Conservation (phyloP, 2,113 vertebrate species). For the Garra rufa region DNA sequence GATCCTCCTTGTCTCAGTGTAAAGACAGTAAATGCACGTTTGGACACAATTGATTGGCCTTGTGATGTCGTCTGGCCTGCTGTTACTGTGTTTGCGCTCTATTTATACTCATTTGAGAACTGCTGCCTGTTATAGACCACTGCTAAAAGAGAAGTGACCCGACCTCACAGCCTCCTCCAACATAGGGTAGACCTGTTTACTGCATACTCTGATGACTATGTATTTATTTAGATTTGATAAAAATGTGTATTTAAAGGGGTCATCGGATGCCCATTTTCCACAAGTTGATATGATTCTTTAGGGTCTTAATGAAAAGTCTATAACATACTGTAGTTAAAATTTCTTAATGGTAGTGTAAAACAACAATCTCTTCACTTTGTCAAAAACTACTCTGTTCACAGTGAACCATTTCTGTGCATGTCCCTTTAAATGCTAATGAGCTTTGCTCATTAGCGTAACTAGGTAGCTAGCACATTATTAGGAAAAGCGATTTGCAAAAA, state of each 20-base stretch:
- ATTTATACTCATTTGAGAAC: slow-evolving; percentile 71
- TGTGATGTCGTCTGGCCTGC: slow-evolving; percentile 44
- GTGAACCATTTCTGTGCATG: too few relatives aligned
- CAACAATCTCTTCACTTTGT: too few relatives aligned
- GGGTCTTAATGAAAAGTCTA: too few relatives aligned
- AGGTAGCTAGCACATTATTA: too few relatives aligned
- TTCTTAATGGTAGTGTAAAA: too few relatives aligned
- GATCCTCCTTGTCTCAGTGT: not conserved
- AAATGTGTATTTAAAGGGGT: not conserved
- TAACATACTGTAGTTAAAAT: too few relatives aligned
- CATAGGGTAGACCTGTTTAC: not conserved
- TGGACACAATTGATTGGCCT: not conserved
- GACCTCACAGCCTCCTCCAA: not conserved
- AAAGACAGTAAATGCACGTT: not conserved
- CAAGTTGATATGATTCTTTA: too few relatives aligned
- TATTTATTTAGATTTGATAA: not conserved
- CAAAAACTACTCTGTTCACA: too few relatives aligned
- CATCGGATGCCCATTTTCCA: too few relatives aligned
- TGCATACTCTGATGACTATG: not conserved
- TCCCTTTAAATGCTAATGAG: too few relatives aligned
- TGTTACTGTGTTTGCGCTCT: slow-evolving; percentile 65
- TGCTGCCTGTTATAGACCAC: slow-evolving; percentile 65
- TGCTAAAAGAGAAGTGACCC: slow-evolving; percentile 59
- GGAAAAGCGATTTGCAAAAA: too few relatives aligned
- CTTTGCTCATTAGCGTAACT: too few relatives aligned